A percentile compares a stretch with the other conserved stretches of the same genome.
These are phyloP conservation scores for Leptopilina drosophilae DNA, from an alignment of 2,888 invertebrate genomes.

Conservation along the genomic window DNA sequence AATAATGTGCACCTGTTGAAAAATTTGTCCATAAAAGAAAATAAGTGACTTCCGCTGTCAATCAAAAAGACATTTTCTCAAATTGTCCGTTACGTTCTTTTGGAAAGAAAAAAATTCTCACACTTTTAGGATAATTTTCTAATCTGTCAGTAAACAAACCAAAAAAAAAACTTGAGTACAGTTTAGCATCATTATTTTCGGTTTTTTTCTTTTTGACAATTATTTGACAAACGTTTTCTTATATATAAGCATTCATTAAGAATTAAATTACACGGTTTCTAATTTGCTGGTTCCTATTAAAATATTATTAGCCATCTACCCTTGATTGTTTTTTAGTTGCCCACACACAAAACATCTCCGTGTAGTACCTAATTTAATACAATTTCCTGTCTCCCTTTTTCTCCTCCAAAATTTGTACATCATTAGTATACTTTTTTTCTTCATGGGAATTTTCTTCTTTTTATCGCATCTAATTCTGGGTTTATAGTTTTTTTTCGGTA, in stretches of 20 bases:
- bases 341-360: too few relatives aligned
- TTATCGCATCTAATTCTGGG: background rate
- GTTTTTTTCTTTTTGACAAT: background rate
- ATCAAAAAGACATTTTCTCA: slow-evolving; percentile 22
- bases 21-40: background rate
- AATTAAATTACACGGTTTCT: slow-evolving; percentile 19
- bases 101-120: background rate
- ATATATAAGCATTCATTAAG: background rate
- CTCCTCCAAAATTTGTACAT: background rate
- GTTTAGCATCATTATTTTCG: background rate
- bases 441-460: background rate
- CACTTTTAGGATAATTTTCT: background rate
- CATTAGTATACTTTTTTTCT: background rate
- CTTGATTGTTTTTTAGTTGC: slow-evolving; percentile 1
- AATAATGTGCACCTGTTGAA: background rate
- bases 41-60: background rate
- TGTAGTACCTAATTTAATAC: slow-evolving; percentile 2
- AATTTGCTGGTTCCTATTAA: background rate
- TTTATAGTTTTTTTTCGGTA: slow-evolving; percentile 1
- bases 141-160: background rate
- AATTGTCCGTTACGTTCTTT: background rate
- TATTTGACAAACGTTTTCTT: slow-evolving; percentile 16
- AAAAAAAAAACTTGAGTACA: background rate
- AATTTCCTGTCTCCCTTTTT: slow-evolving; percentile 3
- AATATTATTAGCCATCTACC: slow-evolving; percentile 27